A percentile compares a stretch with the other conserved stretches of the same genome.
These are phyloP conservation scores for Tuta absoluta DNA, from an alignment of 2,888 invertebrate species.

Conservation along the genomic window DNA sequence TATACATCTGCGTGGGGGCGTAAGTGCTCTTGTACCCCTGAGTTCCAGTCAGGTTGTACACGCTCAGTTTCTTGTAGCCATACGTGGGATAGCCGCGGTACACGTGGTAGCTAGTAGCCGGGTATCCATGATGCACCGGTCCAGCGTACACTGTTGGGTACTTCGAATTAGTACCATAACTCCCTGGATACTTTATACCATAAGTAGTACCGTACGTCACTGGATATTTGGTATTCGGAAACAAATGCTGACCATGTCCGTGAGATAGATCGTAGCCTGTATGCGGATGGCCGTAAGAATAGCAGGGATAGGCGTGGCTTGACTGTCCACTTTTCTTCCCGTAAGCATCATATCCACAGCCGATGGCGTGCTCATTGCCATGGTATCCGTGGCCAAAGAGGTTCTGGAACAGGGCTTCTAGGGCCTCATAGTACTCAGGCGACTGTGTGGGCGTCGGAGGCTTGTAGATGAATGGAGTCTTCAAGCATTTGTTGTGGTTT, in stretches of 20 bases:
- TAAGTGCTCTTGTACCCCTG: constrained; percentile 48
- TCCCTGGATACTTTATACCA: neutral
- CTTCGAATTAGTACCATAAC: neutral
- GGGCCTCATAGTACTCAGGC: constrained; percentile 70
- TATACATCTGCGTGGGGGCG: constrained; percentile 59
- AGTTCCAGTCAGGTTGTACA: constrained; percentile 43
- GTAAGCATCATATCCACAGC: constrained; percentile 33
- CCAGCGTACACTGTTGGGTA: constrained; percentile 23
- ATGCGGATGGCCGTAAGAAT: constrained; percentile 28
- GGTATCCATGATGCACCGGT: neutral
- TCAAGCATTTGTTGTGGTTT: constrained; percentile 61
- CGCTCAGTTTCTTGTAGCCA: constrained; percentile 48
- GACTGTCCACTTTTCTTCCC: constrained; percentile 39
- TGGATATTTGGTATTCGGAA: neutral
- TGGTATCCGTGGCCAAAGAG: constrained; percentile 43
- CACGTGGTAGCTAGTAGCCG: neutral
- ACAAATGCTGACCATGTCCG: constrained; percentile 21
- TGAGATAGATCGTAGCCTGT: constrained; percentile 30
- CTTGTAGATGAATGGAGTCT: constrained; percentile 67
- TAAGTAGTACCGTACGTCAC: neutral
- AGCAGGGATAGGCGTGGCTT: neutral
- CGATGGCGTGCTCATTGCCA: constrained; percentile 30
- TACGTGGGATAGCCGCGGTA: constrained; percentile 22
- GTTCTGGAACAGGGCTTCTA: constrained; percentile 63
- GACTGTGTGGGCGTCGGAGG: constrained; percentile 67